Base-by-base conservation (phyloP, 1,140 invertebrate genomes). In the Dreissena polymorpha region DNA sequence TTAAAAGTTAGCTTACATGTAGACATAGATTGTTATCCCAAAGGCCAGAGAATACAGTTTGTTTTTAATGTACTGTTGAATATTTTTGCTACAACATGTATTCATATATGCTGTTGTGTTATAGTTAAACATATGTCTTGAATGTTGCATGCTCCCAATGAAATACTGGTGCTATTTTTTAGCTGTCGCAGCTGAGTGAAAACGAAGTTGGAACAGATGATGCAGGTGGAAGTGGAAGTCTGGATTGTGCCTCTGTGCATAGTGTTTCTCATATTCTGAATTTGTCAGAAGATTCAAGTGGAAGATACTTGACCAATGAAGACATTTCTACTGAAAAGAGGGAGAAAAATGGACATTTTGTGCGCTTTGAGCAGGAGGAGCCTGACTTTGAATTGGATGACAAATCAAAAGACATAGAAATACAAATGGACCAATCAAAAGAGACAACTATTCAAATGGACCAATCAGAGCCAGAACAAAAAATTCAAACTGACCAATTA, bases 221-320 rank as follows among this genome's bases (percentile, higher is more conserved):
- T n/a, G 69, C 27, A 1, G 70, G 53, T 64, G 60, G 18, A 18
- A n/a, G n/a, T n/a, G 73, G 73, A 12, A 71, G 27, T 80, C 63
- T 74, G 7, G 88, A 88, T 23, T 69, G 71, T 50, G 86, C 84
- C 69, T 89, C 88, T 18, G 85, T 88, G 49, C 86, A 91, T 83
- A 90, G 87, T 74, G 80, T 90, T 51, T 87, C 86, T 39, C 78
- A 78, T 25, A 60, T 84, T 55, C 76, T 84, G 60, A 81, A 84
- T 13, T 53, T 72, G 55, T 76, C 82, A 60, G 21, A 77, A 10
- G 74, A 72, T 60, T 60, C 57, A n/a, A 60, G 57, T 10, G 10
- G 57, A 23, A 23, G 16, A 18, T 6, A 18, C 16, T 23, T n/a
- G 57, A 23, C 16, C 55, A 25, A 57, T 2, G 63, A 39, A 29